Evolutionary conservation across 2,113 vertebrate genomes (phyloP).

Genomic region (Dromiciops gliroides): DNA sequence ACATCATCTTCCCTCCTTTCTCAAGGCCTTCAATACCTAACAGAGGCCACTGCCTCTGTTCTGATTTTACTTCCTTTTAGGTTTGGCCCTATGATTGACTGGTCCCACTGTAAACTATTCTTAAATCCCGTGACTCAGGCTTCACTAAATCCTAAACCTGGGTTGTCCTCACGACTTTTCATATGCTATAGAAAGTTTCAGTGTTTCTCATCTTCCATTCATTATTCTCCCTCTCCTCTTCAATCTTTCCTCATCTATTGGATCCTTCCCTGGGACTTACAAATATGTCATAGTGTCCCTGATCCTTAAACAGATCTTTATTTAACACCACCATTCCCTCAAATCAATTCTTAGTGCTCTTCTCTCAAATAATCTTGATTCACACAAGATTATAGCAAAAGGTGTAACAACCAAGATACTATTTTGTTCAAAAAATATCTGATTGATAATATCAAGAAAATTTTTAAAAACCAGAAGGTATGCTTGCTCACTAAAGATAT

Average conservation of each 20-base stretch:
- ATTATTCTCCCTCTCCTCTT: neutral
- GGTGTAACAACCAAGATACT: neutral
- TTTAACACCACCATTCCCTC: neutral
- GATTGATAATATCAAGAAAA: neutral
- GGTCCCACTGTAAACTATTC: neutral
- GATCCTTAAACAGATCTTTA: neutral
- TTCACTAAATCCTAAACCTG: neutral
- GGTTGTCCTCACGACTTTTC: neutral
- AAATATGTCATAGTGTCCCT: neutral
- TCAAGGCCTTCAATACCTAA: neutral
- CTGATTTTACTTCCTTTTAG: neutral
- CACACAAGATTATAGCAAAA: neutral
- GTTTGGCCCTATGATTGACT: neutral
- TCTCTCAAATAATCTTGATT: neutral
- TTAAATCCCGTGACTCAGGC: neutral
- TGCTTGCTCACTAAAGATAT: neutral
- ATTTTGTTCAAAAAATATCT: neutral
- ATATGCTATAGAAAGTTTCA: neutral
- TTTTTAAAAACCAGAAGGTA: neutral
- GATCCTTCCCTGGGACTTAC: neutral
- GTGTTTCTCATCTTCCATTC: neutral
- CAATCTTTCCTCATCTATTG: neutral
- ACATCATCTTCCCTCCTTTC: neutral
- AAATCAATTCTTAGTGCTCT: neutral
- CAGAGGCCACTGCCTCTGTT: neutral